Evolutionary conservation across 2,113 vertebrate species (phyloP).

Genomic region (Prinia subflava): DNA sequence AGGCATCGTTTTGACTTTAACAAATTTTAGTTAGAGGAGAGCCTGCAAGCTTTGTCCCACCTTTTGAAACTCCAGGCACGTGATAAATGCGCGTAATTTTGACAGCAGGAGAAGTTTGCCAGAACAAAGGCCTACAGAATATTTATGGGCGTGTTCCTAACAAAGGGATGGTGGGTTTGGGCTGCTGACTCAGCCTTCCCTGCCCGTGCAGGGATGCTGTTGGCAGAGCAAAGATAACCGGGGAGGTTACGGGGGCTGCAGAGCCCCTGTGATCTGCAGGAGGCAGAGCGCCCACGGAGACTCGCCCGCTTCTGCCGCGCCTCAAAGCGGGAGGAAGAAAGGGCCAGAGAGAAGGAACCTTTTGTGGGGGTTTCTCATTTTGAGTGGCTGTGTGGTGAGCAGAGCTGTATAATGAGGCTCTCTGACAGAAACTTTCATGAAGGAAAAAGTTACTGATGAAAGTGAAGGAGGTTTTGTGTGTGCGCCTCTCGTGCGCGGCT

Average conservation of each 20-base stretch:
- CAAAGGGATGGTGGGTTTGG: not conserved
- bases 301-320: not conserved
- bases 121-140: not conserved
- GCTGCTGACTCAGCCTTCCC: constrained; percentile 54
- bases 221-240: not conserved
- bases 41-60: not conserved
- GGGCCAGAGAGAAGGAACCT: constrained; percentile 58
- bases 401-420: constrained; percentile 62
- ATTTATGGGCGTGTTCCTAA: not conserved
- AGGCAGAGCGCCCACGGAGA: not conserved
- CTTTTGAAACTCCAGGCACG: fast-evolving
- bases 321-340: constrained; percentile 72
- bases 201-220: not conserved
- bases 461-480: constrained; percentile 23
- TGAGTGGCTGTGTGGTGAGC: not conserved
- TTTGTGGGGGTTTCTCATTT: constrained; percentile 38
- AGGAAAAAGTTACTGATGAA: constrained; percentile 74
- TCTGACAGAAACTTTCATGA: constrained; percentile 59
- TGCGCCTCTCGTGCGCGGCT: not conserved
- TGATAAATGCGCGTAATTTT: not conserved
- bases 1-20: not conserved
- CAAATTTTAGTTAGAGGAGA: not conserved
- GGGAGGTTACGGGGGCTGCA: constrained; percentile 34
- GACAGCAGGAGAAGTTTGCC: not conserved
- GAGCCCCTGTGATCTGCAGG: constrained; percentile 49